phyloP scores from a whole-genome alignment of 2,797 vertebrate genomes.

The Microctenopoma steveboyesi region DNA sequence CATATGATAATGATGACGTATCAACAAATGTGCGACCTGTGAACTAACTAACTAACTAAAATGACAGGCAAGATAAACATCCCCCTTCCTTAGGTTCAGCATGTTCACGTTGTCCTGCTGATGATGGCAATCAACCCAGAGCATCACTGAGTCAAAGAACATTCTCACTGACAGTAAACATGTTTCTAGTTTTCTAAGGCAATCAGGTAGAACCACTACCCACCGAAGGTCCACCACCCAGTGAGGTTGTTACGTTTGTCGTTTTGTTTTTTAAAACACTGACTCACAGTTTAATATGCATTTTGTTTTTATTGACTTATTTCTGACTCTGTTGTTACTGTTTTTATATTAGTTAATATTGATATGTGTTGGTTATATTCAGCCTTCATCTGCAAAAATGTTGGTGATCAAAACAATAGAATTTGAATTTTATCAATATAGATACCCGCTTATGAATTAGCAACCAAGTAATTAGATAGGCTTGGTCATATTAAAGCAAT shows the following conservation, averaged over 20 bases:
- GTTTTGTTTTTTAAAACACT: no score
- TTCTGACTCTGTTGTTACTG: neutral
- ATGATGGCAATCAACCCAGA: neutral
- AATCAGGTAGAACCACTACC: neutral
- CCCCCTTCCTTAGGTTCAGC: neutral
- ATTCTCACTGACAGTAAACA: neutral
- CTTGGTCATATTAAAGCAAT: conserved; percentile 58
- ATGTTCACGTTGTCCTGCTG: neutral
- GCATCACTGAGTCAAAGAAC: neutral
- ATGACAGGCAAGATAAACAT: neutral
- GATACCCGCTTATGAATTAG: conserved; percentile 6
- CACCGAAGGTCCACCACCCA: no score
- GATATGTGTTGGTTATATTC: neutral
- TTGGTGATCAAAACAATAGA: neutral
- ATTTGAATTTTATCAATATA: neutral
- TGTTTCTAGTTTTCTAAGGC: neutral
- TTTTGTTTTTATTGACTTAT: no score
- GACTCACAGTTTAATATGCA: no score
- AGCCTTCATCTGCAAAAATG: neutral
- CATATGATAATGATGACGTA: no score
- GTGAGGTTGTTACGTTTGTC: no score
- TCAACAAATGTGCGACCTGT: no score
- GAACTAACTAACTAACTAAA: neutral
- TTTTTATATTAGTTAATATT: neutral
- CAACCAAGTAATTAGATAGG: conserved; percentile 22